Evolutionary conservation across 1,140 invertebrate genomes (phyloP), one percentile per base, ranked within the genome.

Genomic region (Prorops nasuta): DNA sequence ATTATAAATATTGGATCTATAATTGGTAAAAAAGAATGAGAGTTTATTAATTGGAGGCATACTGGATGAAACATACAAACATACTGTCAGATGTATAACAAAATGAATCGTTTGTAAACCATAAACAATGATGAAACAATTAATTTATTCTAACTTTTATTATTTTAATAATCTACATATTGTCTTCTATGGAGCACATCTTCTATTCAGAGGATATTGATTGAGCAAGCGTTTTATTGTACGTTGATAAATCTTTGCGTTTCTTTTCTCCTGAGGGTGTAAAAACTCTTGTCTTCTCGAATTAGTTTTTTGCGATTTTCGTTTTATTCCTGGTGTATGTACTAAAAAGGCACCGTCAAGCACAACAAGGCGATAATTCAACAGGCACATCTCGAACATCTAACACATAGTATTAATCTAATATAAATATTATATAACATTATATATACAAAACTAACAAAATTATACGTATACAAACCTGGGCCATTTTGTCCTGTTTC

Each of bases 401-500:
- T 91, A 63, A 73, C 77, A 51, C 34, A 44, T 63, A 57, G 56
- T 16, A 7, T 18, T 34, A 43, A 53, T 40, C 37, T 16, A 38
- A 41, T 41, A 20, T 8, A 19, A 15, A 14, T 8, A 15, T 3
- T 18, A 16, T 12, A 12, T 20, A 39, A 17, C 16, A 28, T n/a
- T 20, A 1, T 34, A 16, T 18, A 24, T 44, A 42, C 12, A 8
- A 28, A 41, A 14, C 7, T 20, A 44, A 7, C 24, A 21, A 16
- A 16, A 12, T 10, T 10, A 19, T 28, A 14, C 0, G 1, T 46
- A 10, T 19, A 46, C 38, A 14, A 71, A 90, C 90, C 83, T 91
- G 89, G 37, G 85, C 84, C 90, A 92, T 92, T 80, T 92, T 92
- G 63, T 92, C 90, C 56, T 89, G 87, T 36, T 83, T 80, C 12